Evolutionary conservation across 2,888 invertebrate species (phyloP).

Genomic region (Pollenia labialis): DNA sequence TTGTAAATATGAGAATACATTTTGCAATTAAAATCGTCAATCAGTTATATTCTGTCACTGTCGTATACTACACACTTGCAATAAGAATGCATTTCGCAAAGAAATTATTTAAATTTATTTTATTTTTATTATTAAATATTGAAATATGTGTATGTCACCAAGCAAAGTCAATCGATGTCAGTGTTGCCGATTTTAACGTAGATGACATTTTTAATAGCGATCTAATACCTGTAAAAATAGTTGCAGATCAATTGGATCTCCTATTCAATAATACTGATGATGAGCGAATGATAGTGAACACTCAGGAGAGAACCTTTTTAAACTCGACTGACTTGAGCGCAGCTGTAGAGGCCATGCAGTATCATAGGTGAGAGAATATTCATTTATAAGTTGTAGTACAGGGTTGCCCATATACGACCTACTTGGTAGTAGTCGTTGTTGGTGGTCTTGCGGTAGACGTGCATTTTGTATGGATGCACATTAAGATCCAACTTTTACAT

Average conservation of each 20-base stretch:
- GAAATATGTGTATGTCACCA: not conserved
- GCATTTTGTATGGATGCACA: too few relatives aligned
- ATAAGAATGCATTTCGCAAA: constrained; percentile 6
- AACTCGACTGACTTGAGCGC: constrained; percentile 29
- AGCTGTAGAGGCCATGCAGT: constrained; percentile 49
- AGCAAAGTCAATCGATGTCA: not conserved
- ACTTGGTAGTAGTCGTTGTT: too few relatives aligned
- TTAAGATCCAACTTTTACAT: too few relatives aligned
- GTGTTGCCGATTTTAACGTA: constrained; percentile 31
- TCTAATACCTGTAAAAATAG: constrained; percentile 38
- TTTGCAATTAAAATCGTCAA: not conserved
- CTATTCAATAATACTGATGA: not conserved
- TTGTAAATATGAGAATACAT: not conserved
- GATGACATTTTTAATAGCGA: constrained; percentile 42
- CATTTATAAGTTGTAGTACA: not conserved
- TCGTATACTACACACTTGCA: not conserved
- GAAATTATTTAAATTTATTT: not conserved
- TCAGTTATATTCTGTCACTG: constrained; percentile 29
- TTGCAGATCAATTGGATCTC: constrained; percentile 28
- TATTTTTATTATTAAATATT: constrained; percentile 16
- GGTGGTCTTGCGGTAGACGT: too few relatives aligned
- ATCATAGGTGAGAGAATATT: constrained; percentile 38
- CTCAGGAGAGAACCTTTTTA: not conserved
- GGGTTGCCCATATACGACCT: too few relatives aligned
- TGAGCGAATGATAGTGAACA: not conserved